Conservation (phyloP, 2,888 invertebrate genomes). For the Aethes cnicana region DNA sequence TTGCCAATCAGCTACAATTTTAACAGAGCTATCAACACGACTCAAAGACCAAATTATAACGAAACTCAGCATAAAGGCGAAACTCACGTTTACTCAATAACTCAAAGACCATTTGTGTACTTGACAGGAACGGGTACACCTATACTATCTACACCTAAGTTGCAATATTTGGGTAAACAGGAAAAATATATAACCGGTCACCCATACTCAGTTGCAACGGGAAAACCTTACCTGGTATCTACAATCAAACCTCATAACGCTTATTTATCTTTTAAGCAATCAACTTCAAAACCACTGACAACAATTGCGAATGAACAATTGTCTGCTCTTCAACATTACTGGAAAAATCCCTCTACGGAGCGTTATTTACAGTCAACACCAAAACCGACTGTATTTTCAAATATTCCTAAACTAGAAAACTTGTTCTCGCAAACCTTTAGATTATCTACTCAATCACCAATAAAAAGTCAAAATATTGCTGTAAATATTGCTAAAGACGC, state of each 20-base stretch:
- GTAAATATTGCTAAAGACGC: constrained; percentile 39
- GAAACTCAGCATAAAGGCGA: constrained; percentile 44
- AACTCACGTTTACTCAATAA: constrained; percentile 47
- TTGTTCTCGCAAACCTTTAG: constrained; percentile 56
- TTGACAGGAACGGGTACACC: constrained; percentile 55
- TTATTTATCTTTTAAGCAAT: constrained; percentile 46
- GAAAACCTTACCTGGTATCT: constrained; percentile 50
- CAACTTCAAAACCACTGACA: constrained; percentile 62
- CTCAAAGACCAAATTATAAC: constrained; percentile 39
- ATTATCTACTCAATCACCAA: constrained; percentile 47
- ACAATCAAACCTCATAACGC: constrained; percentile 31
- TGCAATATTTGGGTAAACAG: constrained; percentile 52
- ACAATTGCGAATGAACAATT: constrained; percentile 65
- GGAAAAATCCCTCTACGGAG: constrained; percentile 59
- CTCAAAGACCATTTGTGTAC: constrained; percentile 57
- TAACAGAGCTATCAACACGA: constrained; percentile 48
- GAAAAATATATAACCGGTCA: constrained; percentile 51
- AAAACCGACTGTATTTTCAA: constrained; percentile 50
- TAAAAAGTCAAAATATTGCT: constrained; percentile 43
- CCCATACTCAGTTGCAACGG: constrained; percentile 47
- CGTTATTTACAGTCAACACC: constrained; percentile 48
- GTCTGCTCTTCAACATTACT: constrained; percentile 62
- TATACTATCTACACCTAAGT: constrained; percentile 56
- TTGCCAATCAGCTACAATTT: constrained; percentile 71
- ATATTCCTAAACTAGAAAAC: constrained; percentile 51